phyloP scores from a whole-genome alignment of 2,797 vertebrate species.

The Adelosebastes latens region DNA sequence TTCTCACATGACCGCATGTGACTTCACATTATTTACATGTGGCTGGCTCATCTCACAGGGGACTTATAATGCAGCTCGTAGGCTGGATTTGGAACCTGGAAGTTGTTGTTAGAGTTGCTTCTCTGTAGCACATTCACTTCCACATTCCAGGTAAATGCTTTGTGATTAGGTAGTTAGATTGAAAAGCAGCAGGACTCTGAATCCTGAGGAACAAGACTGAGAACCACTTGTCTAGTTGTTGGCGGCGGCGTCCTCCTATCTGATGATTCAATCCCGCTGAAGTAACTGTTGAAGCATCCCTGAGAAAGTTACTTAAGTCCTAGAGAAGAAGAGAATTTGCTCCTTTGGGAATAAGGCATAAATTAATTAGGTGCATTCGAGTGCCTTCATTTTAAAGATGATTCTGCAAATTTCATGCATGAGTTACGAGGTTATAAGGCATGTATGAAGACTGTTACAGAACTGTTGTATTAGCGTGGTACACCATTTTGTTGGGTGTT shows the following conservation, averaged over 20 bases:
- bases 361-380: constrained; percentile 1
- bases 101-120: background rate
- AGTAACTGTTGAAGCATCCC: background rate
- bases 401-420: constrained; percentile 31
- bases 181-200: constrained; percentile 14
- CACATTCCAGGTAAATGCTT: constrained; percentile 8
- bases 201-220: constrained; percentile 14
- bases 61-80: background rate
- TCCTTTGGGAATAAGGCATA: background rate
- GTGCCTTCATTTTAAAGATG: constrained; percentile 1
- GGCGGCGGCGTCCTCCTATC: background rate
- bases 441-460: background rate
- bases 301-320: background rate
- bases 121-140: constrained; percentile 4
- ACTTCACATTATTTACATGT: constrained; percentile 7
- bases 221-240: constrained; percentile 3
- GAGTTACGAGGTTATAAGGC: background rate
- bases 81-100: background rate
- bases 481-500: background rate
- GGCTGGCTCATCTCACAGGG: background rate
- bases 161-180: constrained; percentile 14
- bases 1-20: background rate
- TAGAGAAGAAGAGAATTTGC: background rate
- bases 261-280: constrained; percentile 2
- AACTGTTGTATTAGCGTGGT: background rate